A percentile compares a stretch with the other conserved stretches of the same genome.
Conservation (phyloP, 2,888 invertebrate species). For the Apotomis capreana region DNA sequence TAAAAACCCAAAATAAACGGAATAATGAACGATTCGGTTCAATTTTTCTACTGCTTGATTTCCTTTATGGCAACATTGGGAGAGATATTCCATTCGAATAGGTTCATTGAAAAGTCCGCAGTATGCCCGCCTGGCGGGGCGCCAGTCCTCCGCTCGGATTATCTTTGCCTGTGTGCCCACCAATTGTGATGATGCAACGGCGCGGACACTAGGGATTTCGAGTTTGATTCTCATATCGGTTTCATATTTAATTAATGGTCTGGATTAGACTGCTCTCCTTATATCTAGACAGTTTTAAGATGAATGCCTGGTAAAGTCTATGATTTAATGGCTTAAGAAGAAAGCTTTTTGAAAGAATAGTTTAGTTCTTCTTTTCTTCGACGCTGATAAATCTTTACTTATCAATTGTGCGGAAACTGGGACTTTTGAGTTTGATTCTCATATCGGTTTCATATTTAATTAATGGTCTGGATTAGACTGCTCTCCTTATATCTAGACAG, state of each 20-base stretch:
- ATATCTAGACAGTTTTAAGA: neutral
- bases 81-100: slow-evolving; percentile 80
- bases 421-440: slow-evolving; percentile 55
- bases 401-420: too few relatives aligned
- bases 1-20: slow-evolving; percentile 34
- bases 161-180: slow-evolving; percentile 72
- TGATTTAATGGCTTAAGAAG: neutral
- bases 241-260: slow-evolving; percentile 57
- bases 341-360: too few relatives aligned
- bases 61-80: slow-evolving; percentile 79
- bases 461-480: slow-evolving; percentile 43
- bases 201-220: slow-evolving; percentile 55
- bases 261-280: slow-evolving; percentile 16
- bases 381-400: too few relatives aligned
- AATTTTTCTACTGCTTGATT: slow-evolving; percentile 75
- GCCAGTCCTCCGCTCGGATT: slow-evolving; percentile 73
- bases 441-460: slow-evolving; percentile 60
- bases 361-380: too few relatives aligned
- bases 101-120: slow-evolving; percentile 82
- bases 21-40: slow-evolving; percentile 56
- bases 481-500: neutral
- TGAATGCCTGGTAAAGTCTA: neutral
- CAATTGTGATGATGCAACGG: slow-evolving; percentile 75
- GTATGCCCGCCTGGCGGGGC: slow-evolving; percentile 74
- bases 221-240: slow-evolving; percentile 62